Conservation (phyloP, 2,888 invertebrate genomes). For the Acrobasis consociella region DNA sequence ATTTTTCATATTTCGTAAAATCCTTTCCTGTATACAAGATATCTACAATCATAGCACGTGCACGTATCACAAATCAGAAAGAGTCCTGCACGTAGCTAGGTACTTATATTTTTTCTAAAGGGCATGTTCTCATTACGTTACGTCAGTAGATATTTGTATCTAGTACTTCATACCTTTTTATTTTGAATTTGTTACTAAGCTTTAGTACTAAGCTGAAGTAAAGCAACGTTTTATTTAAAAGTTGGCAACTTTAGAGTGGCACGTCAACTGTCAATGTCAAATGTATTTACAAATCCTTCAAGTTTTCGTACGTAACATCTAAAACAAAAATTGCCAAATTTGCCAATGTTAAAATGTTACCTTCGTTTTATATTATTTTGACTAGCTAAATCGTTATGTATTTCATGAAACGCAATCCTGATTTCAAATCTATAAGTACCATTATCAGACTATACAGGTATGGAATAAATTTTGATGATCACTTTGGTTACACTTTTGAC, state of each 20-base stretch:
- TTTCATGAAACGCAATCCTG: slow-evolving; percentile 52
- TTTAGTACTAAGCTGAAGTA: too few relatives aligned
- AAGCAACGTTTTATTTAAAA: neutral
- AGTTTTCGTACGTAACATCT: neutral
- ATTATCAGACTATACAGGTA: slow-evolving; percentile 63
- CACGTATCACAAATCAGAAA: too few relatives aligned
- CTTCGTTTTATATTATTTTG: slow-evolving; percentile 41
- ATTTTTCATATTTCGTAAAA: too few relatives aligned
- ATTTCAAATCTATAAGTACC: slow-evolving; percentile 48
- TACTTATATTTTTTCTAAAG: too few relatives aligned
- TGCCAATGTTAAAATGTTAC: slow-evolving; percentile 49
- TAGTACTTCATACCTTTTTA: too few relatives aligned
- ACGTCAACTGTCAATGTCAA: slow-evolving; percentile 2
- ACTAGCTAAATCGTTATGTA: slow-evolving; percentile 62
- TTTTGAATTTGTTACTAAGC: too few relatives aligned
- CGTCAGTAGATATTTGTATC: too few relatives aligned
- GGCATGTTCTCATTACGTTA: too few relatives aligned
- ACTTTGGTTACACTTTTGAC: too few relatives aligned
- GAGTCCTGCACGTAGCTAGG: too few relatives aligned
- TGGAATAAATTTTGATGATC: slow-evolving; percentile 11
- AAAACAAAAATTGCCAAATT: slow-evolving; percentile 53
- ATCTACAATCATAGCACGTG: too few relatives aligned
- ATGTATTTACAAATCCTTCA: neutral
- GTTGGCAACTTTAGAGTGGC: neutral
- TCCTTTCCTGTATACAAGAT: too few relatives aligned